Evolutionary conservation across 2,797 vertebrate genomes (phyloP), one percentile per base, ranked within the genome.

Genomic region (Microhierax caerulescens): DNA sequence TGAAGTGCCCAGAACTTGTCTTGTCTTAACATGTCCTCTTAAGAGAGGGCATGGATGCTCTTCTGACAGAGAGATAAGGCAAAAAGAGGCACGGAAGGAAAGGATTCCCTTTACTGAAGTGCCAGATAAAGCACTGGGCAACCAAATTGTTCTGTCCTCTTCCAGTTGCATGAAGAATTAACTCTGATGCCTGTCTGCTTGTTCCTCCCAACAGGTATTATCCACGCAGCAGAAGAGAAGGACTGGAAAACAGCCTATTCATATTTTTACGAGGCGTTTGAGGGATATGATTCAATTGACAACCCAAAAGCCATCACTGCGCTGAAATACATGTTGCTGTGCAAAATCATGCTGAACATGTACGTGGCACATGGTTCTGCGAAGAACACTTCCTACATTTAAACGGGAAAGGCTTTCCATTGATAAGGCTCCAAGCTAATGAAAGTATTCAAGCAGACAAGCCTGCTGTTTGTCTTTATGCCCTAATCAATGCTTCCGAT

Each of bases 191-290:
- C 41, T 41, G 11, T 37, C 39, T 84, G 36, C 82, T 47, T 70
- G 27, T 80, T 64, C 68, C 51, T 82, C 64, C 74, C 70, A 28
- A 25, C 95, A 99, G 99, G 99, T 95, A 99, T 99, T 96, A 99
- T 99, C 97, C 99, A 99, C 3, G 99, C 99, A 82, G 99, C 99
- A 32, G 99, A 99, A 96, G 99, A 99, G 96, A 99, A 99, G 97
- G 99, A 99, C 97, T 99, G 99, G 99, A 99, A 99, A 98, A 99
- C 99, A 2, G 99, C 99, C 2, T 99, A 99, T 94, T 99, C 99
- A 11, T 99, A 99, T 98, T 99, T 99, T 97, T 99, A 99, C 1
- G 99, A 99, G 98, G 99, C 99, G 5, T 99, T 99, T 74, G 99
- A 99, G 97, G 99, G 99, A 90, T 99, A 99, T 27, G 99, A 99